Evolutionary conservation across 2,797 vertebrate genomes (phyloP).

Genomic region (Phyllotis vaccarum): DNA sequence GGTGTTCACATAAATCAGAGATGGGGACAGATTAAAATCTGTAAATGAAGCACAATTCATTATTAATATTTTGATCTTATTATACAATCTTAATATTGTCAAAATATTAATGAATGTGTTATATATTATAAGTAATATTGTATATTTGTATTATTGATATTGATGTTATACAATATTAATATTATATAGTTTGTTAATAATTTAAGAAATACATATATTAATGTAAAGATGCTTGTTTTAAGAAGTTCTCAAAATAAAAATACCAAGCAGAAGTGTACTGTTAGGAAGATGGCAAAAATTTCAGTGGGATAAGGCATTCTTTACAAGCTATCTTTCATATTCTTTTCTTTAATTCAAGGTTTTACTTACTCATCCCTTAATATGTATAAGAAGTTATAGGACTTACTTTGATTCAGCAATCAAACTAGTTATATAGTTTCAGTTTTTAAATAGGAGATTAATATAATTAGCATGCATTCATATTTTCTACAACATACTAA

Average conservation of each 20-base stretch:
- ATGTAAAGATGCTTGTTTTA: not conserved
- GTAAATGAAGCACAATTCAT: not conserved
- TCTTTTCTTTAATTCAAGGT: constrained; percentile 20
- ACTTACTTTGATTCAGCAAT: not conserved
- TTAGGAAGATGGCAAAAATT: constrained; percentile 53
- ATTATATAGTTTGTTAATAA: not conserved
- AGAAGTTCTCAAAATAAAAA: constrained; percentile 68
- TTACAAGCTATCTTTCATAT: constrained; percentile 5
- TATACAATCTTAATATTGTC: not conserved
- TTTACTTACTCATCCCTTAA: not conserved
- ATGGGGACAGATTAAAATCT: not conserved
- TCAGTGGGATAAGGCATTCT: not conserved
- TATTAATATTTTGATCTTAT: not conserved
- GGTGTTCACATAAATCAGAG: not conserved
- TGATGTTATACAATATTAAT: not conserved
- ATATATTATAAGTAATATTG: not conserved
- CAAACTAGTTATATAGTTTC: constrained; percentile 11
- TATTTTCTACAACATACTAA: constrained; percentile 35
- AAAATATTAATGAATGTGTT: not conserved
- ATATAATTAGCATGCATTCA: not conserved
- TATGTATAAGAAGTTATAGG: not conserved
- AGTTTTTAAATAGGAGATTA: constrained; percentile 7
- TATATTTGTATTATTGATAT: not conserved
- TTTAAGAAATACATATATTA: not conserved
- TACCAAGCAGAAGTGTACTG: constrained; percentile 47